These are phyloP conservation scores for Agrochola macilenta DNA, from an alignment of 2,888 invertebrate genomes.

Conservation along the genomic window DNA sequence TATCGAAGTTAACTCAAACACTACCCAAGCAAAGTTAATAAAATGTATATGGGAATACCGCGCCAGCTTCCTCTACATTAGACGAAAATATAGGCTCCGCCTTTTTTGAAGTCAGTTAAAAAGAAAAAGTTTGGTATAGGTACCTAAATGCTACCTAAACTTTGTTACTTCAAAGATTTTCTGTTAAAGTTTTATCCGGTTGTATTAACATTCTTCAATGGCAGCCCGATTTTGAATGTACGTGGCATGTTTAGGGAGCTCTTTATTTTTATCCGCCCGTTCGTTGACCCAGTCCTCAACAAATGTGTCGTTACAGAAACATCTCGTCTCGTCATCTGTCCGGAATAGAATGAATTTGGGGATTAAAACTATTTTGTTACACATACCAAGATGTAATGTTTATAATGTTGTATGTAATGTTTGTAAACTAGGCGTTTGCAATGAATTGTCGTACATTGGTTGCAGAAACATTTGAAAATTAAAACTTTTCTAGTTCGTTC, in stretches of 20 bases:
- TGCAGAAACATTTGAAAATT: neutral
- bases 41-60: too few species aligned
- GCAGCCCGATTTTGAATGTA: constrained; percentile 55
- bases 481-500: neutral
- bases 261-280: constrained; percentile 80
- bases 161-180: constrained; percentile 15
- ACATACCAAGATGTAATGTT: neutral
- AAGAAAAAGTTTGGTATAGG: neutral
- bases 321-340: constrained; percentile 50
- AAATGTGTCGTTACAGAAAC: constrained; percentile 63
- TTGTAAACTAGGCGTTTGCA: neutral
- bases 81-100: neutral
- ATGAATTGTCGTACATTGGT: neutral
- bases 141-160: neutral
- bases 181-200: constrained; percentile 23
- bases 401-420: neutral
- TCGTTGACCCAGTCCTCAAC: constrained; percentile 74
- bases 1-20: too few species aligned
- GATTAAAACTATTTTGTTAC: constrained; percentile 21
- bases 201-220: constrained; percentile 48
- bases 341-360: constrained; percentile 37
- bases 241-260: constrained; percentile 75
- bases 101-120: neutral
- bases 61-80: neutral
- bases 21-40: too few species aligned